These are phyloP conservation scores for Holocentrus rufus DNA, from an alignment of 2,797 vertebrate species.

Conservation along the genomic window DNA sequence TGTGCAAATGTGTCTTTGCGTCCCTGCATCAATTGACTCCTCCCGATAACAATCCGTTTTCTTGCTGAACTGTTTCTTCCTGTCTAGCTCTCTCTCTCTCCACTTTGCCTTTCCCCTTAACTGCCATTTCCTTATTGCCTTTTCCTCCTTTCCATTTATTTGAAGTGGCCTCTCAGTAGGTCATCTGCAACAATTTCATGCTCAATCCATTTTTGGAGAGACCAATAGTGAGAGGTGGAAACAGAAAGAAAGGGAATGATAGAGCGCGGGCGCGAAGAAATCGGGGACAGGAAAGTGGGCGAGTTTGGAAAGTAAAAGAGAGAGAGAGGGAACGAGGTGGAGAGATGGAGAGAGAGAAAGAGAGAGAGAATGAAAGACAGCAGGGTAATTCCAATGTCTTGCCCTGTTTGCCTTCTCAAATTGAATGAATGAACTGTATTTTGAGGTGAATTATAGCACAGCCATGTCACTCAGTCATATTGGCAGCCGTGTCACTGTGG, in stretches of 20 bases:
- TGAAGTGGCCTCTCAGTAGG: background rate
- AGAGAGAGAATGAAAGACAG: conserved; percentile 41
- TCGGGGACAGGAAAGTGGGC: conserved; percentile 11
- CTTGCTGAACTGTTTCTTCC: background rate
- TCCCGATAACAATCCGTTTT: background rate
- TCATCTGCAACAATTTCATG: conserved; percentile 42
- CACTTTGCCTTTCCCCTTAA: background rate
- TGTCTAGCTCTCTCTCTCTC: no score
- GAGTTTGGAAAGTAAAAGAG: conserved; percentile 16
- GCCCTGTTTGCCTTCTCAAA: conserved; percentile 29
- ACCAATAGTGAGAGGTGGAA: conserved; percentile 29
- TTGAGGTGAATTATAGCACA: conserved; percentile 29
- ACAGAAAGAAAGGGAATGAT: conserved; percentile 5
- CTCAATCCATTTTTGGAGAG: conserved; percentile 25
- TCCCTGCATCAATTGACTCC: background rate
- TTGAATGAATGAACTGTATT: conserved; percentile 51
- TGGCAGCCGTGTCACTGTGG: conserved; percentile 27
- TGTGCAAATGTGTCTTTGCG: background rate
- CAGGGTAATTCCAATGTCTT: conserved; percentile 49
- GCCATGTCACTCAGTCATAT: conserved; percentile 19
- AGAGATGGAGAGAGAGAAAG: conserved; percentile 10
- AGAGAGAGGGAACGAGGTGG: conserved; percentile 3
- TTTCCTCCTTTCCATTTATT: conserved; percentile 45
- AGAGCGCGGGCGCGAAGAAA: background rate
- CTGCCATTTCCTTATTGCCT: conserved; percentile 34